A percentile compares a stretch with the other conserved stretches of the same genome.
Conservation (phyloP, 2,888 invertebrate species). For the Spicauda simplicius region DNA sequence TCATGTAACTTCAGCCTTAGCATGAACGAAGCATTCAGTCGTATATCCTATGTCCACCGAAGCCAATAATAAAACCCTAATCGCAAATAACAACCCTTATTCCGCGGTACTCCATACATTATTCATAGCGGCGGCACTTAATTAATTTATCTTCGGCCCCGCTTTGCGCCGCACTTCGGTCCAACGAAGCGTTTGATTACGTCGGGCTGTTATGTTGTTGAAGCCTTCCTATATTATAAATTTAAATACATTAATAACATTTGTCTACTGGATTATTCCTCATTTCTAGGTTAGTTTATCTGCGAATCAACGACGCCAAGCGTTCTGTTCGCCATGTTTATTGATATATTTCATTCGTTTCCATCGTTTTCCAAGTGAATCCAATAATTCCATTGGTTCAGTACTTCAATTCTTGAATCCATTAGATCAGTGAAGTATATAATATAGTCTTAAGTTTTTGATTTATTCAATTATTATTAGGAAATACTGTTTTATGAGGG, state of each 20-base stretch:
- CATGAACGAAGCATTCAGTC: neutral
- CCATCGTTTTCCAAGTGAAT: no score
- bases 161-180: slow-evolving; percentile 42
- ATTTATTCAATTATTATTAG: no score
- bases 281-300: neutral
- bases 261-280: neutral
- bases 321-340: no score
- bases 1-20: neutral
- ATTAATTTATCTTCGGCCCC: slow-evolving; percentile 46
- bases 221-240: slow-evolving; percentile 29
- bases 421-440: no score
- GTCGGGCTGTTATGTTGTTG: slow-evolving; percentile 42
- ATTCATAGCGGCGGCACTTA: slow-evolving; percentile 45
- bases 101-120: slow-evolving; percentile 39
- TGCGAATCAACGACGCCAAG: neutral
- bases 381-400: no score
- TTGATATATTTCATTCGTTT: no score
- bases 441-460: no score
- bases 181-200: slow-evolving; percentile 50
- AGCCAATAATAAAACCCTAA: slow-evolving; percentile 36
- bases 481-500: no score
- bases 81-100: slow-evolving; percentile 36
- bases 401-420: no score
- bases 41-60: slow-evolving; percentile 16
- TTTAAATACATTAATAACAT: slow-evolving; percentile 6